These are phyloP conservation scores for Aleadryas rufinucha DNA, from an alignment of 2,113 vertebrate species.

Conservation along the genomic window DNA sequence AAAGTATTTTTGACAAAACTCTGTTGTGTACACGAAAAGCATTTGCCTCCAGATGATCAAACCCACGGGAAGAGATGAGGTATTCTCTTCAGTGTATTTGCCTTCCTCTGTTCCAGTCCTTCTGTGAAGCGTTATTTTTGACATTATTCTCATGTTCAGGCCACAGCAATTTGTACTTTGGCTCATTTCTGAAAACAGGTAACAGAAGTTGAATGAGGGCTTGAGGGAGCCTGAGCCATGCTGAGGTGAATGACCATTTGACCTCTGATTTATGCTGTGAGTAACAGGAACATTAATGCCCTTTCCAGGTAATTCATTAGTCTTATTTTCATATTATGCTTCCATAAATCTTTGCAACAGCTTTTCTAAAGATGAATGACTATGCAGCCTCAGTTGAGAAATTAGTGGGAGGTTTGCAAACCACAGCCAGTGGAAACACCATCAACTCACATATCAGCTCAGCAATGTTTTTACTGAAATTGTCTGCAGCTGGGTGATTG, in stretches of 20 bases:
- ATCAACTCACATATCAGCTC: constrained; percentile 1
- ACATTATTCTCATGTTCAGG: not conserved
- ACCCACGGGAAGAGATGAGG: not conserved
- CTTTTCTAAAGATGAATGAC: constrained; percentile 38
- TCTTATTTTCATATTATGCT: constrained; percentile 40
- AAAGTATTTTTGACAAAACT: not conserved
- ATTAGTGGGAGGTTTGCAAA: constrained; percentile 49
- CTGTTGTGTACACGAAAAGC: not conserved
- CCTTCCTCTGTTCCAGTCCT: not conserved
- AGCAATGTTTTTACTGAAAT: constrained; percentile 37
- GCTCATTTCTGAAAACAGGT: not conserved
- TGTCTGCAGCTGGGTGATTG: constrained; percentile 36
- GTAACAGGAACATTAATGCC: not conserved
- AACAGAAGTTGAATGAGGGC: not conserved
- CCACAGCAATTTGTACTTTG: not conserved
- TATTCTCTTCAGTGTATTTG: not conserved
- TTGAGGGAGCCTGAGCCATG: not conserved
- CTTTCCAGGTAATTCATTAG: constrained; percentile 14
- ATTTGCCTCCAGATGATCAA: not conserved
- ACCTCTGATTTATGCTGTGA: constrained; percentile 2
- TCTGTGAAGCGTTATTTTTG: not conserved
- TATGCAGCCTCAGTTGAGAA: not conserved
- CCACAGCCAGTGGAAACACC: constrained; percentile 18
- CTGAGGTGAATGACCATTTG: not conserved
- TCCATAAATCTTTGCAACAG: constrained; percentile 39